Conservation (phyloP, 2,888 invertebrate genomes). For the Yponomeuta plumbellus region DNA sequence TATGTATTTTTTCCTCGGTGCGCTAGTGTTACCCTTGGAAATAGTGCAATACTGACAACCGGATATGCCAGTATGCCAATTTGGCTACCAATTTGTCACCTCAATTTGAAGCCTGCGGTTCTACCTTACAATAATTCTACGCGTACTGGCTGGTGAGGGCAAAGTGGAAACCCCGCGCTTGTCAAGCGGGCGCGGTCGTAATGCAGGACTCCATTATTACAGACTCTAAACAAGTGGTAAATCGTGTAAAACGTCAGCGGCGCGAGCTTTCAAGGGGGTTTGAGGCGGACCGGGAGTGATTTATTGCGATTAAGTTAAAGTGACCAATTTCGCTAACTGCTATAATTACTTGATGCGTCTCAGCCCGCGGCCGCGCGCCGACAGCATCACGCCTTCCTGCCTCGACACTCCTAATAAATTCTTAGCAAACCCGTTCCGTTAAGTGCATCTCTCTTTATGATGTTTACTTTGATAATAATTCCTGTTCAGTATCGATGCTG, state of each 20-base stretch:
- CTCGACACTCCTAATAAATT: constrained; percentile 9
- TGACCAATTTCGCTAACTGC: constrained; percentile 59
- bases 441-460: constrained; percentile 6
- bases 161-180: not conserved
- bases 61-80: no score
- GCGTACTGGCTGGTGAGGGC: not conserved
- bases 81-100: no score
- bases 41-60: no score
- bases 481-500: not conserved
- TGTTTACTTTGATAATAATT: constrained; percentile 12
- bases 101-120: no score
- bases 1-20: no score
- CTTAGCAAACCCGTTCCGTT: constrained; percentile 7
- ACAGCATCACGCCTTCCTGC: constrained; percentile 7
- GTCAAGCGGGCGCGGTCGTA: not conserved
- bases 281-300: constrained; percentile 34
- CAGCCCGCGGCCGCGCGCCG: constrained; percentile 29
- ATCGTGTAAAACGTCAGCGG: constrained; percentile 34
- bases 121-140: no score
- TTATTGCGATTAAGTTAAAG: constrained; percentile 52
- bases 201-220: constrained; percentile 9
- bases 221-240: constrained; percentile 31
- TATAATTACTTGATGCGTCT: constrained; percentile 46
- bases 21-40: no score
- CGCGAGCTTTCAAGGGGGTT: constrained; percentile 27